Percentiles rank a stretch among this genome's conserved stretches.
Evolutionary conservation across 2,797 vertebrate genomes (phyloP).

Genomic region (Sebastes taczanowskii): DNA sequence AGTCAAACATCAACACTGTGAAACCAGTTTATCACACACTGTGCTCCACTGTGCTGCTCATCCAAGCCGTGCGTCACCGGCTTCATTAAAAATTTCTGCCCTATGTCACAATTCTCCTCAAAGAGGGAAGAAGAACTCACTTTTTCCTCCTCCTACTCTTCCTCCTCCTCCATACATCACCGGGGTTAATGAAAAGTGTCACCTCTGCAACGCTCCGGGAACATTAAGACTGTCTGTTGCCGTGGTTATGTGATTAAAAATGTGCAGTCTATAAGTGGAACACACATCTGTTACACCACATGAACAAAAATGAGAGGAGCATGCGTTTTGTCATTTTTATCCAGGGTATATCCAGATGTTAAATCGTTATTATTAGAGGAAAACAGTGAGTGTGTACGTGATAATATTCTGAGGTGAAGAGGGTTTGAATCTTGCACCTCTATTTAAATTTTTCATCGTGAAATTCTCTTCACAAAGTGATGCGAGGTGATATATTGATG

Average conservation of each 20-base stretch:
- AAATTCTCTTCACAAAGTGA: neutral
- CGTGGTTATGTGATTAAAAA: conserved; percentile 19
- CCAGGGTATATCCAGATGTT: neutral
- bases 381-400: neutral
- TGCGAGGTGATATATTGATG: neutral
- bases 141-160: neutral
- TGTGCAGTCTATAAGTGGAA: neutral
- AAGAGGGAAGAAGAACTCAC: conserved; percentile 3
- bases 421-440: neutral
- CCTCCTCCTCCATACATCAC: conserved; percentile 3
- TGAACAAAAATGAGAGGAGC: neutral
- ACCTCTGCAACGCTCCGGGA: neutral
- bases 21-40: neutral
- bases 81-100: conserved; percentile 45
- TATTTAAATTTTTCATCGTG: neutral
- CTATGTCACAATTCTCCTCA: conserved; percentile 31
- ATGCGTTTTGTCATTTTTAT: neutral
- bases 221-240: conserved; percentile 16
- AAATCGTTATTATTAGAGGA: neutral
- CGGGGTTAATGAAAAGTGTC: conserved; percentile 33
- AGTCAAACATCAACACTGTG: neutral
- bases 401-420: neutral
- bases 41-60: neutral
- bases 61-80: neutral
- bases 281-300: neutral